A percentile compares a stretch with the other conserved stretches of the same genome.
phyloP scores from a whole-genome alignment of 2,113 vertebrate genomes.

The Sclerurus mexicanus region DNA sequence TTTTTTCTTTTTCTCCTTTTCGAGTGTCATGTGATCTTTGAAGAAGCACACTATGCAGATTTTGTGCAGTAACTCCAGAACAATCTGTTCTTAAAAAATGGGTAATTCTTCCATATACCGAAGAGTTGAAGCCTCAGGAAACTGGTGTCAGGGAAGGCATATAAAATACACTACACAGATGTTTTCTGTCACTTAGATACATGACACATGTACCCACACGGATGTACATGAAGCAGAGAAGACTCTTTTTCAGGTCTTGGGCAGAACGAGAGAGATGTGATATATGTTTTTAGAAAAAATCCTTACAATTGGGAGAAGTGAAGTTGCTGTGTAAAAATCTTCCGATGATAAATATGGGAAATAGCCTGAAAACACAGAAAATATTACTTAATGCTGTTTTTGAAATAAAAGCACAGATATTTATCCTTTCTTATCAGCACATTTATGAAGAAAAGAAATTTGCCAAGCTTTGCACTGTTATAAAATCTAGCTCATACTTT shows the following conservation, averaged over 20 bases:
- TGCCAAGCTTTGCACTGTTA: not conserved
- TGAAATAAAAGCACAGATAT: not conserved
- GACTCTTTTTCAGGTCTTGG: not conserved
- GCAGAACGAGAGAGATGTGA: not conserved
- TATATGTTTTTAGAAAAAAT: not conserved
- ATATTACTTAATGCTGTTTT: not conserved
- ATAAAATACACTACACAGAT: not conserved
- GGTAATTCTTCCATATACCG: not conserved
- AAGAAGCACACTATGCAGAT: not conserved
- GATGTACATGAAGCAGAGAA: not conserved
- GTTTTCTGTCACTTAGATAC: not conserved
- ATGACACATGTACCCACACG: not conserved
- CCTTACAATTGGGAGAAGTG: not conserved
- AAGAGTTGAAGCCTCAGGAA: not conserved
- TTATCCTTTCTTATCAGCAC: not conserved
- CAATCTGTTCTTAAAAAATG: not conserved
- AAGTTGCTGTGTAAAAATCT: not conserved
- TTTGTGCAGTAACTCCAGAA: not conserved
- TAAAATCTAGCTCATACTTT: not conserved
- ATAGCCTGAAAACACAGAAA: not conserved
- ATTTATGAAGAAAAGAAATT: not conserved
- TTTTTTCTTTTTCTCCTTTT: not conserved
- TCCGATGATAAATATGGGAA: not conserved
- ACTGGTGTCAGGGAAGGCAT: not conserved
- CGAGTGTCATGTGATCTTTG: not conserved